Evolutionary conservation across 2,797 vertebrate genomes (phyloP).

Genomic region (Melanotaenia pygmaea): DNA sequence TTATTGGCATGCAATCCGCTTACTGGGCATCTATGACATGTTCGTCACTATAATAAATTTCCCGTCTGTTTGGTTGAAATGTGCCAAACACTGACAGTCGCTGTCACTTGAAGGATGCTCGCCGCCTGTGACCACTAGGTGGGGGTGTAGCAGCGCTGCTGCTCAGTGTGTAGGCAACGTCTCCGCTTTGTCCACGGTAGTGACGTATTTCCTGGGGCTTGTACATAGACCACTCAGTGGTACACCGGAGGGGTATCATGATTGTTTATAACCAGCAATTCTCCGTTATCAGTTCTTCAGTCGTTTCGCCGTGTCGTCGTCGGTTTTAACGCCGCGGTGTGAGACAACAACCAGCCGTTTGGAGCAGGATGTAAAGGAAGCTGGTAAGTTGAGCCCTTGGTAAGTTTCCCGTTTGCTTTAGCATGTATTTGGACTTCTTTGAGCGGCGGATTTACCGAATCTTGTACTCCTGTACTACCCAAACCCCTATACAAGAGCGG

Average conservation of each 20-base stretch:
- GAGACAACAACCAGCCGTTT: conserved; percentile 46
- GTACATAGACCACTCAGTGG: conserved; percentile 73
- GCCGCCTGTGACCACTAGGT: conserved; percentile 59
- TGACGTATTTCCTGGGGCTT: conserved; percentile 89
- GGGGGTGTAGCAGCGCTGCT: conserved; percentile 60
- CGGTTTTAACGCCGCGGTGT: conserved; percentile 55
- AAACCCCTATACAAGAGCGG: conserved; percentile 9
- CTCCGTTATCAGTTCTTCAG: conserved; percentile 47
- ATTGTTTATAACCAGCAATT: conserved; percentile 78
- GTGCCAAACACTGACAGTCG: conserved; percentile 1
- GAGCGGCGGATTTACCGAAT: conserved; percentile 47
- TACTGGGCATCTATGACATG: conserved; percentile 7
- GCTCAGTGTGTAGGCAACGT: conserved; percentile 55
- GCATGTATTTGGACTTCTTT: conserved; percentile 60
- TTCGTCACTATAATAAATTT: conserved; percentile 27
- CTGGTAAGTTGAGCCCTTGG: conserved; percentile 69
- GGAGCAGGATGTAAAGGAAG: conserved; percentile 73
- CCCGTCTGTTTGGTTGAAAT: conserved; percentile 12
- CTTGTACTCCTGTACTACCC: conserved; percentile 7
- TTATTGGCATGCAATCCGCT: conserved; percentile 20
- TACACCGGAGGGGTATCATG: conserved; percentile 75
- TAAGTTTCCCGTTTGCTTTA: conserved; percentile 68
- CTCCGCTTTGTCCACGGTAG: conserved; percentile 58
- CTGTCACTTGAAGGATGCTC: conserved; percentile 3
- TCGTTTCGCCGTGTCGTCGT: conserved; percentile 51